A percentile compares a stretch with the other conserved stretches of the same genome.
Evolutionary conservation across 2,888 invertebrate genomes (phyloP).

Genomic region (Limnephilus lunatus): DNA sequence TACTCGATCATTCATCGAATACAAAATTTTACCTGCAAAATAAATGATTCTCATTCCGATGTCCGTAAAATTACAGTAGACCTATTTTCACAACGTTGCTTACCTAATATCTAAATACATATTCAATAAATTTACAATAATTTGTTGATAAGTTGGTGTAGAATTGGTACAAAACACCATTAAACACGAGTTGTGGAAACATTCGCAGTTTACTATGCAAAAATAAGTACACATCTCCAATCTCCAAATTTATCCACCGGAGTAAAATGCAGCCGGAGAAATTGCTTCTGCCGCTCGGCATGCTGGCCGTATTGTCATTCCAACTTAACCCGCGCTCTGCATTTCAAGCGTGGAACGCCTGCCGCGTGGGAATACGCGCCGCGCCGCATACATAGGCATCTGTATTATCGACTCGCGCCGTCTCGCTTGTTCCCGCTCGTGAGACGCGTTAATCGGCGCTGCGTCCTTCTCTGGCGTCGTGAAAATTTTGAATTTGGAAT

Average conservation of each 20-base stretch:
- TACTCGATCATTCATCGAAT: neutral
- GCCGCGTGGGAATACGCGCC: conserved; percentile 54
- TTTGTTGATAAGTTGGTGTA: neutral
- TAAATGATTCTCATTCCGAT: neutral
- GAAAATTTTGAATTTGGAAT: conserved; percentile 55
- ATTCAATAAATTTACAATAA: neutral
- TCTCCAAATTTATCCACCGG: neutral
- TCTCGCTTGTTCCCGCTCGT: neutral
- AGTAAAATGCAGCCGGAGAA: neutral
- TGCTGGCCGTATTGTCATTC: conserved; percentile 25
- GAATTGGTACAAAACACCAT: neutral
- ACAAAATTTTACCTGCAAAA: neutral
- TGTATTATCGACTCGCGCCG: conserved; percentile 27
- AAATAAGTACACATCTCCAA: neutral
- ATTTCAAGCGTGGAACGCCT: conserved; percentile 30
- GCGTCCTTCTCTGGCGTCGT: conserved; percentile 49
- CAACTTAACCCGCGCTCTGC: conserved; percentile 56
- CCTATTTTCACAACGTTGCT: neutral
- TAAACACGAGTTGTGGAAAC: neutral
- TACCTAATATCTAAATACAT: neutral
- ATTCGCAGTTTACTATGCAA: neutral
- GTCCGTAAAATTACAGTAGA: neutral
- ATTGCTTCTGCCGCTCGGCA: neutral
- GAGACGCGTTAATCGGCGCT: conserved; percentile 32
- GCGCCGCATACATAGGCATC: conserved; percentile 8